Percentiles rank a stretch among this genome's conserved stretches.
Conservation (phyloP, 2,113 vertebrate genomes). For the Neoarius graeffei region DNA sequence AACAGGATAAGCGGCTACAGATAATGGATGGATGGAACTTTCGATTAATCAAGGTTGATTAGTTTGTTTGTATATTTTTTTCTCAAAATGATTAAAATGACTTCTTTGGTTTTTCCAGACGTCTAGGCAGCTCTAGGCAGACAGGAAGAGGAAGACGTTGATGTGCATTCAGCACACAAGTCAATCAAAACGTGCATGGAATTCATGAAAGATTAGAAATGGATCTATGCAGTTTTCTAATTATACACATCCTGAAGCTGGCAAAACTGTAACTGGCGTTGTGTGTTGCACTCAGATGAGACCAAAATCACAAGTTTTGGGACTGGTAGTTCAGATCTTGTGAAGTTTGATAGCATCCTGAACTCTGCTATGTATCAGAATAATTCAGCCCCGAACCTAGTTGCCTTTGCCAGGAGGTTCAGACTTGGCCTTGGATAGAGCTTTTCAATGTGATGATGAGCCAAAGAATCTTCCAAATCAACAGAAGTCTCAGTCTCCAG, state of each 20-base stretch:
- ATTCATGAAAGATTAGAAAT: neutral
- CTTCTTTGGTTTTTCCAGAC: too few relatives aligned
- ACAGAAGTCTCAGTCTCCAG: neutral
- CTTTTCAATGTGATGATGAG: neutral
- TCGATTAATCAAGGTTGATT: too few relatives aligned
- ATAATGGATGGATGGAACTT: too few relatives aligned
- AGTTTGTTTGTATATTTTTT: too few relatives aligned
- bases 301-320: neutral
- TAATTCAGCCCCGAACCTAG: neutral
- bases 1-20: too few relatives aligned
- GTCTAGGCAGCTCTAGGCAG: neutral
- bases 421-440: neutral
- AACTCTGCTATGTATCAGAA: neutral
- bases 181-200: slow-evolving; percentile 8
- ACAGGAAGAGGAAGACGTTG: slow-evolving; percentile 2
- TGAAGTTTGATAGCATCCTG: neutral
- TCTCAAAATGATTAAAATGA: too few relatives aligned
- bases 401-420: neutral
- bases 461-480: neutral
- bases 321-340: neutral
- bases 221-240: neutral
- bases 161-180: slow-evolving; percentile 22
- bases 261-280: neutral
- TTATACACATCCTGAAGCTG: neutral
- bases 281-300: neutral